Conservation (phyloP, 1,140 invertebrate genomes). For the Centruroides vittatus region DNA sequence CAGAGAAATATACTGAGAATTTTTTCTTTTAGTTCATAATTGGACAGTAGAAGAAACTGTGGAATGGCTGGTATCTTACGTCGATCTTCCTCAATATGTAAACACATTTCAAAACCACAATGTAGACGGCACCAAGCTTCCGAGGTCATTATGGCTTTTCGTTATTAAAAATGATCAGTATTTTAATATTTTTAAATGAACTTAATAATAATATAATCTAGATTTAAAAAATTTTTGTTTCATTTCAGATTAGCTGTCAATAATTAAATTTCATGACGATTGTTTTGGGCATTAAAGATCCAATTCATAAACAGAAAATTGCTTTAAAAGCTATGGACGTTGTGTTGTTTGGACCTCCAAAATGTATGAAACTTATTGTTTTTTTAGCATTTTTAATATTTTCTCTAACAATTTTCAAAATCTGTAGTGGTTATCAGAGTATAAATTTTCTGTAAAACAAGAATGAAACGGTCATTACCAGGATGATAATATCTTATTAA, state of each 20-base stretch:
- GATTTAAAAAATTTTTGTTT: background rate
- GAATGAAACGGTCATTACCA: too few species aligned
- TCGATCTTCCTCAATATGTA: conserved; percentile 86
- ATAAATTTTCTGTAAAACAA: too few species aligned
- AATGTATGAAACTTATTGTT: conserved; percentile 42
- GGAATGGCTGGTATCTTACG: conserved; percentile 75
- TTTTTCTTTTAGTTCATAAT: conserved; percentile 54
- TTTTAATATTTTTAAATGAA: background rate
- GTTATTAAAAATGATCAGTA: background rate
- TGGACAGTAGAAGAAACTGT: conserved; percentile 94
- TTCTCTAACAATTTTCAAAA: too few species aligned
- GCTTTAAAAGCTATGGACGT: conserved; percentile 94
- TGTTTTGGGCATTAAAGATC: conserved; percentile 79
- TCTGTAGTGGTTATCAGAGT: too few species aligned
- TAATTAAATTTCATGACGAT: conserved; percentile 24
- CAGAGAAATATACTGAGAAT: too few species aligned
- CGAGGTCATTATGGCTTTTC: conserved; percentile 45
- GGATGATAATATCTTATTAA: too few species aligned
- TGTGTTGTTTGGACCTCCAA: conserved; percentile 87
- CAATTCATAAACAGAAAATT: conserved; percentile 91
- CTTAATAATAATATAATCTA: too few species aligned
- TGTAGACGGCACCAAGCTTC: conserved; percentile 76
- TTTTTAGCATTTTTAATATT: too few species aligned
- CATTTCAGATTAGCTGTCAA: conserved; percentile 11
- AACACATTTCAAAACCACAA: conserved; percentile 66